Percentiles rank a stretch among this genome's conserved stretches.
Conservation (phyloP, 2,888 invertebrate genomes). For the Cerceris rybyensis region DNA sequence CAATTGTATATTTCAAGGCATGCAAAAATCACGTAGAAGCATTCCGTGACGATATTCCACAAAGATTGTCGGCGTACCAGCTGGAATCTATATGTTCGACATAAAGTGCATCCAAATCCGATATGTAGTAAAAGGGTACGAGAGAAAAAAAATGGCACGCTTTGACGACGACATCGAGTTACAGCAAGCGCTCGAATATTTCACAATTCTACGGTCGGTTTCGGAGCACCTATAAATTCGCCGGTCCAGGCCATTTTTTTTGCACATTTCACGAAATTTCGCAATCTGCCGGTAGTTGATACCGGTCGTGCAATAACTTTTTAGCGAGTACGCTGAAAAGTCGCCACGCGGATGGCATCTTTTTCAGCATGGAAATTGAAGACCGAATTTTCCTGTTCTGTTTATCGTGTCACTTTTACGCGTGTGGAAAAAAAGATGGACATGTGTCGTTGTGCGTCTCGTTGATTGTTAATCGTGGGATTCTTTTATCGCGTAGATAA, state of each 20-base stretch:
- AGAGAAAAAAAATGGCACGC: conserved; percentile 22
- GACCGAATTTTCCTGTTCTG: conserved; percentile 25
- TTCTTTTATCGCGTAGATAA: too few species aligned
- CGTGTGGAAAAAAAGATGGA: too few species aligned
- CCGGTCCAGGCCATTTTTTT: conserved; percentile 22
- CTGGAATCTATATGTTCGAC: conserved; percentile 4
- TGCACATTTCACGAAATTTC: conserved; percentile 52
- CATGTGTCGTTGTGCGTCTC: too few species aligned
- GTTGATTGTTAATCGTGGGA: too few species aligned
- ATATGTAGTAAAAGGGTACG: conserved; percentile 3
- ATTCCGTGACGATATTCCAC: not conserved
- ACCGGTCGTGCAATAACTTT: conserved; percentile 43
- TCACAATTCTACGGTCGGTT: conserved; percentile 59
- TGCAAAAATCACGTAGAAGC: too few species aligned
- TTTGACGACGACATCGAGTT: conserved; percentile 52
- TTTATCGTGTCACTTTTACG: not conserved
- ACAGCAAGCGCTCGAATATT: conserved; percentile 52
- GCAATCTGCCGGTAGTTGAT: conserved; percentile 49
- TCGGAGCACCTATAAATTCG: conserved; percentile 56
- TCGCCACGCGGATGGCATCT: conserved; percentile 29
- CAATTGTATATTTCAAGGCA: too few species aligned
- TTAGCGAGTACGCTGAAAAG: conserved; percentile 33
- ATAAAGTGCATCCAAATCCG: conserved; percentile 37
- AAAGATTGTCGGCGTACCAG: not conserved
- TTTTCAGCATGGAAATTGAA: conserved; percentile 26